Conservation (phyloP, 2,888 invertebrate genomes). For the Polydrusus pterygomalis region DNA sequence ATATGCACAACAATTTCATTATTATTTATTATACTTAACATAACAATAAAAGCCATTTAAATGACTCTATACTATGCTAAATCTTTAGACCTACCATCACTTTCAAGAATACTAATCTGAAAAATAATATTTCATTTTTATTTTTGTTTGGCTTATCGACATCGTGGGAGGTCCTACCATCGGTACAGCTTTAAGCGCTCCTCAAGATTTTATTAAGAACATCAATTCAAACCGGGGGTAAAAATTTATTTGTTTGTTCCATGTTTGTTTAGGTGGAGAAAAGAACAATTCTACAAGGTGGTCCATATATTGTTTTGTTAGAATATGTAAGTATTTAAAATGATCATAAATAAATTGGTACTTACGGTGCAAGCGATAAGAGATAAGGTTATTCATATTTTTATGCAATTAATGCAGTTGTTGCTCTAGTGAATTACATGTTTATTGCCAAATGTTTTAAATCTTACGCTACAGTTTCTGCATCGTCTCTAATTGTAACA, state of each 20-base stretch:
- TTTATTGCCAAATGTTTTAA: too few relatives aligned
- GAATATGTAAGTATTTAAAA: background rate
- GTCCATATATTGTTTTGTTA: constrained; percentile 23
- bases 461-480: too few relatives aligned
- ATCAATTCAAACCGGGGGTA: constrained; percentile 51
- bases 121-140: constrained; percentile 55
- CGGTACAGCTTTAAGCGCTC: constrained; percentile 51
- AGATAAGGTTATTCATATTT: too few relatives aligned
- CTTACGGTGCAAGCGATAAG: too few relatives aligned
- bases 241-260: constrained; percentile 51
- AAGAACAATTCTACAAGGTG: constrained; percentile 43
- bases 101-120: constrained; percentile 48
- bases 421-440: too few relatives aligned
- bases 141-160: constrained; percentile 54
- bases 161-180: constrained; percentile 53
- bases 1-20: background rate
- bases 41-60: constrained; percentile 36
- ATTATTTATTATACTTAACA: constrained; percentile 1
- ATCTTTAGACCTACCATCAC: constrained; percentile 35
- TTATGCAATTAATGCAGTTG: too few relatives aligned
- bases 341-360: constrained; percentile 1
- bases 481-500: too few relatives aligned
- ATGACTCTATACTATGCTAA: constrained; percentile 17
- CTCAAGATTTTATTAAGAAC: constrained; percentile 55
- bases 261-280: constrained; percentile 50